phyloP scores from a whole-genome alignment of 2,888 invertebrate species.

The Apodemia hepburni region DNA sequence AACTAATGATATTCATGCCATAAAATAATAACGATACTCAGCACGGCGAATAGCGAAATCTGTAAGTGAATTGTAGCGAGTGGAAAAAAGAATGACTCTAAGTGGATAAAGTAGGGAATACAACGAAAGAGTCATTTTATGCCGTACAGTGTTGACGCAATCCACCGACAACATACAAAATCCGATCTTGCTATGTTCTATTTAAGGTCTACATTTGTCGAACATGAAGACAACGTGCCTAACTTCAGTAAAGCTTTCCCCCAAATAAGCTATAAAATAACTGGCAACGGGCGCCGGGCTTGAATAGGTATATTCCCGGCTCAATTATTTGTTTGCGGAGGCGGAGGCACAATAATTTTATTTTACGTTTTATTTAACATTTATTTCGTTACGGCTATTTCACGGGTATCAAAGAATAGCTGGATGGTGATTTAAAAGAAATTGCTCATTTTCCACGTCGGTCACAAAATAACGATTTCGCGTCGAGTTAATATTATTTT shows the following conservation, averaged over 20 bases:
- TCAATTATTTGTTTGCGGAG: conserved; percentile 80
- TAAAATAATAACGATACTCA: conserved; percentile 59
- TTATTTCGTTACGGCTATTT: conserved; percentile 80
- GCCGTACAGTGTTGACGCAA: conserved; percentile 68
- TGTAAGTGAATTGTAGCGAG: conserved; percentile 78
- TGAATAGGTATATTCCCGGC: conserved; percentile 52
- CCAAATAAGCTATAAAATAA: conserved; percentile 79
- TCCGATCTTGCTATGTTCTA: conserved; percentile 41
- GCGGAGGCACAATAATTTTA: conserved; percentile 78
- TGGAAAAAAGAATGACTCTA: conserved; percentile 76
- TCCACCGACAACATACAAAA: conserved; percentile 38
- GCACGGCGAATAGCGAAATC: conserved; percentile 58
- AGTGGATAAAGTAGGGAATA: conserved; percentile 75
- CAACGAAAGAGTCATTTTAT: conserved; percentile 79
- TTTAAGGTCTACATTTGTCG: conserved; percentile 54
- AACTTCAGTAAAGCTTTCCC: conserved; percentile 79
- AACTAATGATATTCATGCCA: conserved; percentile 48
- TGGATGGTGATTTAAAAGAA: conserved; percentile 77
- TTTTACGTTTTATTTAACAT: conserved; percentile 81
- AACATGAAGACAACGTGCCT: conserved; percentile 60
- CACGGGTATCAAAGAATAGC: conserved; percentile 78
- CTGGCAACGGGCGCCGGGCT: conserved; percentile 62
- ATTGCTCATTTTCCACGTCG: conserved; percentile 78
- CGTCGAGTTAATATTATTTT: conserved; percentile 69
- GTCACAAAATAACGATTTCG: conserved; percentile 55